Conservation (phyloP, 2,888 invertebrate genomes). For the Gortyna flavago region DNA sequence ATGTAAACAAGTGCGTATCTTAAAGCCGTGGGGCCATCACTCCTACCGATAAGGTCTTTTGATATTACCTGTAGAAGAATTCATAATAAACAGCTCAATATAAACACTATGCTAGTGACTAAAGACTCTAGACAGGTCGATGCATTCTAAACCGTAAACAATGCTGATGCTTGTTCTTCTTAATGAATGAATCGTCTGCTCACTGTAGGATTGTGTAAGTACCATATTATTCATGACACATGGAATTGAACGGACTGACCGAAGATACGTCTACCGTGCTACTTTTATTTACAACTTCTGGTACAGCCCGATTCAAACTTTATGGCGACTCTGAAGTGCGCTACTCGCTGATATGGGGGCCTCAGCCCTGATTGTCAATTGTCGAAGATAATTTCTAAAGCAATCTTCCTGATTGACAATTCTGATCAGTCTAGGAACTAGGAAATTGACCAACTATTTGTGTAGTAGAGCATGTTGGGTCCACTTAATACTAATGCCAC, state of each 20-base stretch:
- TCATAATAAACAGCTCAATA: slow-evolving; percentile 10
- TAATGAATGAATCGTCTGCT: neutral
- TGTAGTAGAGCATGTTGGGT: too few relatives aligned
- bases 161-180: neutral
- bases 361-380: too few relatives aligned
- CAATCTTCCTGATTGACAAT: too few relatives aligned
- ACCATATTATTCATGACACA: neutral
- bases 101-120: neutral
- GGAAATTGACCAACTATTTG: too few relatives aligned
- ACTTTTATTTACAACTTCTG: neutral
- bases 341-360: too few relatives aligned
- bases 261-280: neutral
- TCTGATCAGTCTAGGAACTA: too few relatives aligned
- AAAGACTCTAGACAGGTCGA: neutral
- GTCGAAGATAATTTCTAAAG: too few relatives aligned
- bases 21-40: neutral
- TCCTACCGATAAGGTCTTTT: neutral
- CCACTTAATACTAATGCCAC: too few relatives aligned
- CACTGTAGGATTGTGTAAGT: neutral
- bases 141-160: slow-evolving; percentile 1
- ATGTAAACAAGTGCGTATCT: too few relatives aligned
- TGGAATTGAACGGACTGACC: neutral
- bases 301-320: neutral
- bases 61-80: neutral
- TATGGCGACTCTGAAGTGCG: too few relatives aligned